Evolutionary conservation across 2,113 vertebrate genomes (phyloP).

Genomic region (Girardinichthys multiradiatus): DNA sequence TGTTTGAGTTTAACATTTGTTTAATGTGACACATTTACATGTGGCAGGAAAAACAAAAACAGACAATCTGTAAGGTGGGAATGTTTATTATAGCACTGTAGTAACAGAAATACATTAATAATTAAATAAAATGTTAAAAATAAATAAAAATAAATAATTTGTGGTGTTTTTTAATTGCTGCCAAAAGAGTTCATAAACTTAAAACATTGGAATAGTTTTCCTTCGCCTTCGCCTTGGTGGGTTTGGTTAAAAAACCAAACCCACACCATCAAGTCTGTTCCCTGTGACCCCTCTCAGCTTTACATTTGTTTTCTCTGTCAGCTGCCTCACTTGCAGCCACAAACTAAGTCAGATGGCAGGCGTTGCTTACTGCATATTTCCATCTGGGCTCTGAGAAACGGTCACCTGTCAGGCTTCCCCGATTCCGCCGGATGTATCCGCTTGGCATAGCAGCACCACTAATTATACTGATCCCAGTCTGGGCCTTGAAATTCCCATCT

Average conservation of each 20-base stretch:
- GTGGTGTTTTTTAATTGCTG: not conserved
- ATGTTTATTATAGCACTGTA: not conserved
- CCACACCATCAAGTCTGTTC: conserved; percentile 2
- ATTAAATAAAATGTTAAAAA: not conserved
- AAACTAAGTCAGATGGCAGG: conserved; percentile 51
- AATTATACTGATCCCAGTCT: conserved; percentile 74
- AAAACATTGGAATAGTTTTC: not conserved
- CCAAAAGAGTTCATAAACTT: not conserved
- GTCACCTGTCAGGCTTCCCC: conserved; percentile 68
- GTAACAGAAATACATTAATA: not conserved
- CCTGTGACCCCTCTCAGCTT: not conserved
- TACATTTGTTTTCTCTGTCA: conserved; percentile 24
- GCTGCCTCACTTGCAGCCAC: conserved; percentile 20
- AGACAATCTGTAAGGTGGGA: too few relatives aligned
- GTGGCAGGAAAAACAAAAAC: too few relatives aligned
- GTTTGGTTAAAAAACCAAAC: conserved; percentile 4
- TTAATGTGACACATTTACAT: too few relatives aligned
- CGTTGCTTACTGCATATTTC: conserved; percentile 48
- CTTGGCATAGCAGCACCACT: conserved; percentile 64
- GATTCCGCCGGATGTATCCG: conserved; percentile 58
- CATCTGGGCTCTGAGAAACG: conserved; percentile 50
- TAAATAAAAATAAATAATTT: not conserved
- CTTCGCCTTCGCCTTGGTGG: not conserved
- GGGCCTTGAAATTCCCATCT: conserved; percentile 61
- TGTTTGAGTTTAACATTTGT: too few relatives aligned